These are phyloP conservation scores for Craterocephalus amniculus DNA, from an alignment of 2,797 vertebrate species.

Conservation along the genomic window DNA sequence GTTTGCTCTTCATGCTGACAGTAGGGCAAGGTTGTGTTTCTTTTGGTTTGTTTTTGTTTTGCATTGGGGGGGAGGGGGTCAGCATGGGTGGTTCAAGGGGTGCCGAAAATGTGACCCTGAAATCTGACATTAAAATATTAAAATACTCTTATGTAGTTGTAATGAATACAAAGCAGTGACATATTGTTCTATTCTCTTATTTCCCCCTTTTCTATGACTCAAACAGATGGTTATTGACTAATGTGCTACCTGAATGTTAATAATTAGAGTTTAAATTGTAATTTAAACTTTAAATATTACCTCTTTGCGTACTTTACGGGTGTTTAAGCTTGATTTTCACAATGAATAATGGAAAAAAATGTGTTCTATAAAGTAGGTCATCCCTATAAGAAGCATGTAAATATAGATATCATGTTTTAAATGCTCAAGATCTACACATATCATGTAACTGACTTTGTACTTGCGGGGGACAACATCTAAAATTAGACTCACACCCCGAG, in stretches of 20 bases:
- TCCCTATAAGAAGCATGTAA: constrained; percentile 59
- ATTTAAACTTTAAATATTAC: neutral
- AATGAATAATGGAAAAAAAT: neutral
- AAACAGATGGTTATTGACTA: neutral
- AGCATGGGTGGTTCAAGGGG: constrained; percentile 12
- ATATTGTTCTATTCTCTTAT: neutral
- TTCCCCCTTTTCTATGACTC: neutral
- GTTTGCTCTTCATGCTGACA: constrained; percentile 10
- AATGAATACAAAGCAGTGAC: neutral
- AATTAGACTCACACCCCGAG: constrained; percentile 82
- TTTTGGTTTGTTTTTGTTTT: neutral
- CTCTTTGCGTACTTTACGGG: neutral
- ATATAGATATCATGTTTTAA: constrained; percentile 75
- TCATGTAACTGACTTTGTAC: constrained; percentile 85
- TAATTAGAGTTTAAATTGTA: neutral
- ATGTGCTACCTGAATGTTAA: neutral
- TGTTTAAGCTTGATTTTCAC: neutral
- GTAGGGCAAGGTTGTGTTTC: neutral
- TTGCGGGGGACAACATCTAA: constrained; percentile 76
- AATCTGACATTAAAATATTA: neutral
- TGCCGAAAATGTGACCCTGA: constrained; percentile 13
- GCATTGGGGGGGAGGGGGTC: neutral
- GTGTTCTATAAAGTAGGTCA: constrained; percentile 51
- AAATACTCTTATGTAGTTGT: neutral
- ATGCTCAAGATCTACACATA: constrained; percentile 77